phyloP scores from a whole-genome alignment of 1,140 invertebrate species.

The Oedothorax gibbosus region DNA sequence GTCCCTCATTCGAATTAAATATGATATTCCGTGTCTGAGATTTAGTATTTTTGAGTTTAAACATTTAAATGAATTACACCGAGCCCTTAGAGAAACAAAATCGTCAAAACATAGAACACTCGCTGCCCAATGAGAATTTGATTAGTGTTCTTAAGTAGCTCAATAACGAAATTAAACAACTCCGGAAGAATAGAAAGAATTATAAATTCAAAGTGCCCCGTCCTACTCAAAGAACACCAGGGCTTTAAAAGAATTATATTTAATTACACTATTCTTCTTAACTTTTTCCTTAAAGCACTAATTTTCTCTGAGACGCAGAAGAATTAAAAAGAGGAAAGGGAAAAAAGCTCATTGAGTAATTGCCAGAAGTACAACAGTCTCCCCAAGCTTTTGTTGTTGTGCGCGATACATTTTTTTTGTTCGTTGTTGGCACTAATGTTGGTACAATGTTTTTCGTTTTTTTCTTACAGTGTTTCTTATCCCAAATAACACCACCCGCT shows the following conservation, averaged over 20 bases:
- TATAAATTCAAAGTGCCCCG: conserved; percentile 51
- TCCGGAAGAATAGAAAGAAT: conserved; percentile 44
- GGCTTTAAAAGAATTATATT: conserved; percentile 49
- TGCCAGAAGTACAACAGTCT: conserved; percentile 43
- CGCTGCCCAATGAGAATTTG: conserved; percentile 27
- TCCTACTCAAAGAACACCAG: neutral
- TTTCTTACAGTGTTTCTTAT: conserved; percentile 11
- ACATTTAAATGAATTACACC: conserved; percentile 38
- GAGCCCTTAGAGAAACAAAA: conserved; percentile 1
- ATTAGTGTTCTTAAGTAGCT: conserved; percentile 51
- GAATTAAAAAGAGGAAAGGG: neutral
- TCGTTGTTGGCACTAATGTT: conserved; percentile 16
- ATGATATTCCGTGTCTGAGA: conserved; percentile 1
- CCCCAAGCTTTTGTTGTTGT: conserved; percentile 32
- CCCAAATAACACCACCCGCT: conserved; percentile 44
- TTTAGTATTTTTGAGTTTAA: conserved; percentile 16
- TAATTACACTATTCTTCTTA: conserved; percentile 35
- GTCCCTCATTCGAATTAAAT: conserved; percentile 25
- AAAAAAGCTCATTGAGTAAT: conserved; percentile 43
- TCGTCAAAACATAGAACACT: conserved; percentile 19
- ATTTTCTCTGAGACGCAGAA: conserved; percentile 6
- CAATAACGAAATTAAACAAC: conserved; percentile 51
- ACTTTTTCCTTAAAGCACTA: conserved; percentile 42
- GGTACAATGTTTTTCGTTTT: conserved; percentile 13
- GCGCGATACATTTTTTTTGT: neutral